A percentile compares a stretch with the other conserved stretches of the same genome.
Conservation (phyloP, 1,140 invertebrate genomes). For the Chironomus striatipennis region DNA sequence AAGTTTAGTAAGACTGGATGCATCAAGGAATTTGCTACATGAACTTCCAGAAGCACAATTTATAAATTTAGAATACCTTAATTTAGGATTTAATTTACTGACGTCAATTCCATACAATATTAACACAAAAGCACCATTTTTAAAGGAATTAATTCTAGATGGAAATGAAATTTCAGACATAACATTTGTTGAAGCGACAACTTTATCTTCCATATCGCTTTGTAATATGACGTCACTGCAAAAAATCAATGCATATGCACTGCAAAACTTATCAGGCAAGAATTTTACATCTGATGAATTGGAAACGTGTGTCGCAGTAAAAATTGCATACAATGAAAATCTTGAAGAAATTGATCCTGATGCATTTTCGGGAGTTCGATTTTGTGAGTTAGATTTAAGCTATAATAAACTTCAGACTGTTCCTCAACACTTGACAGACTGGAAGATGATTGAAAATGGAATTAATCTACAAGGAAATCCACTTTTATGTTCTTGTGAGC, state of each 20-base stretch:
- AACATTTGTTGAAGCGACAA: not conserved
- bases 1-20: not conserved
- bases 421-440: slow-evolving; percentile 9
- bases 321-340: not conserved
- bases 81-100: slow-evolving; percentile 15
- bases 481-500: not conserved
- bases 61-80: not conserved
- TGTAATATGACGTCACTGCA: slow-evolving; percentile 2
- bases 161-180: slow-evolving; percentile 20
- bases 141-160: not conserved
- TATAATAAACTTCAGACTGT: slow-evolving; percentile 18
- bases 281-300: not conserved
- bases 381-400: slow-evolving; percentile 22
- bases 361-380: not conserved
- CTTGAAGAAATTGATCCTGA: not conserved
- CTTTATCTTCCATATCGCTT: not conserved
- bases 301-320: not conserved
- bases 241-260: not conserved
- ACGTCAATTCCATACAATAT: slow-evolving; percentile 14
- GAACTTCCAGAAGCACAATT: not conserved
- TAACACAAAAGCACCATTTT: not conserved
- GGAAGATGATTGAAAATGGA: slow-evolving; percentile 4
- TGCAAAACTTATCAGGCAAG: not conserved
- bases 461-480: slow-evolving; percentile 24
- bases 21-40: not conserved